These are phyloP conservation scores for Calameuta filiformis DNA, from an alignment of 2,888 invertebrate genomes.

Conservation along the genomic window DNA sequence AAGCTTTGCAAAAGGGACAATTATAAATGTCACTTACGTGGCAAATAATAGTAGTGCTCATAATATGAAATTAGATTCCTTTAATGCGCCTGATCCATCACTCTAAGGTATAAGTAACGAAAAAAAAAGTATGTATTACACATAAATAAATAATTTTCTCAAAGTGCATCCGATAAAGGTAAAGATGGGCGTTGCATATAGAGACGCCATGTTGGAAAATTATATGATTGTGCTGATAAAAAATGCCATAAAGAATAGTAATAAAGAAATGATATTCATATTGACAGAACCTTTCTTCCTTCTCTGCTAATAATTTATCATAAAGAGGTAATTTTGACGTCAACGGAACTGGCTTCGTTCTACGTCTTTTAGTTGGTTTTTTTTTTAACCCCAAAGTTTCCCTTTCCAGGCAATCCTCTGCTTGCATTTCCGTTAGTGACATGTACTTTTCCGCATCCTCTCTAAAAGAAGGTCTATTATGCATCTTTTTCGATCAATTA, in stretches of 20 bases:
- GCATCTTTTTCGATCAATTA: not conserved
- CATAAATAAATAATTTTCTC: not conserved
- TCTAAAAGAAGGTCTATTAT: slow-evolving; percentile 61
- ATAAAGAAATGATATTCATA: not conserved
- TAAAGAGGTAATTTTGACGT: slow-evolving; percentile 79
- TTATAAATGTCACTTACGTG: not conserved
- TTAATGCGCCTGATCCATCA: not conserved
- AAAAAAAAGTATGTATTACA: not conserved
- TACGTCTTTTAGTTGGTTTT: slow-evolving; percentile 68
- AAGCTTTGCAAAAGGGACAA: not conserved
- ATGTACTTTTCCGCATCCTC: slow-evolving; percentile 74
- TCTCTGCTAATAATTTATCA: slow-evolving; percentile 78
- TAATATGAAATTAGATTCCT: not conserved
- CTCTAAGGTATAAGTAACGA: not conserved
- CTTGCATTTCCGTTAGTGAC: slow-evolving; percentile 66
- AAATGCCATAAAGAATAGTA: not conserved
- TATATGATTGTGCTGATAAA: not conserved
- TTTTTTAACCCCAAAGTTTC: slow-evolving; percentile 47
- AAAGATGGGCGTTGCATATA: not conserved
- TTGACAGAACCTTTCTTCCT: slow-evolving; percentile 73
- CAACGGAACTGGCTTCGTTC: slow-evolving; percentile 75
- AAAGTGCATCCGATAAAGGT: not conserved
- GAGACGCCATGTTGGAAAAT: not conserved
- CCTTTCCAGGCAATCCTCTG: slow-evolving; percentile 27
- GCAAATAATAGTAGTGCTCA: slow-evolving; percentile 3